A percentile compares a stretch with the other conserved stretches of the same genome.
phyloP scores from a whole-genome alignment of 2,113 vertebrate species.

The Ophiodon elongatus region DNA sequence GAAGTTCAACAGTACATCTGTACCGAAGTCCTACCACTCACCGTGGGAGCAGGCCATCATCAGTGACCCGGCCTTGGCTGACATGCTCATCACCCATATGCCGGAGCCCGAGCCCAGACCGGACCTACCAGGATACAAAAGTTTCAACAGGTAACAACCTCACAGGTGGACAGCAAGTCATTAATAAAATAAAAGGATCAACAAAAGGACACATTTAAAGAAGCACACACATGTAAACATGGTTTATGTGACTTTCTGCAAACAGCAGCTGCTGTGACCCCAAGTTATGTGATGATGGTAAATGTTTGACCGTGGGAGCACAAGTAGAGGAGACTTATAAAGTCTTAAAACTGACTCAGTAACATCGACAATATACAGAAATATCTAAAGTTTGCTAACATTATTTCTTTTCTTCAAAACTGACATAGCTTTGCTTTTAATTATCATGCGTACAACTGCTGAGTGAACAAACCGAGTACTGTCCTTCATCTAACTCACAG shows the following conservation, averaged over 20 bases:
- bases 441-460: constrained; percentile 10
- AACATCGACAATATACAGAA: too few species aligned
- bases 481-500: constrained; percentile 18
- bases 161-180: not conserved
- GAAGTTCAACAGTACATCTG: constrained; percentile 93
- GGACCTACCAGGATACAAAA: constrained; percentile 90
- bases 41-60: constrained; percentile 95
- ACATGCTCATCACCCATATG: constrained; percentile 84
- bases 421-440: not conserved
- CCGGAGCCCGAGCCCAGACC: constrained; percentile 85
- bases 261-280: not conserved
- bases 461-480: constrained; percentile 6
- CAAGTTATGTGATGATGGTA: not conserved
- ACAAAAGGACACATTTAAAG: not conserved
- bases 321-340: not conserved
- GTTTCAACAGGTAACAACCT: constrained; percentile 94
- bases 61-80: constrained; percentile 87
- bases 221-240: not conserved
- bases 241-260: not conserved
- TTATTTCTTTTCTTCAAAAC: not conserved
- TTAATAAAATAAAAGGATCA: not conserved
- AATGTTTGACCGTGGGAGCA: not conserved
- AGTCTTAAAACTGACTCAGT: not conserved
- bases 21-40: constrained; percentile 95
- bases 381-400: too few species aligned